Conservation (phyloP, 2,797 vertebrate species). For the Avahi laniger region DNA sequence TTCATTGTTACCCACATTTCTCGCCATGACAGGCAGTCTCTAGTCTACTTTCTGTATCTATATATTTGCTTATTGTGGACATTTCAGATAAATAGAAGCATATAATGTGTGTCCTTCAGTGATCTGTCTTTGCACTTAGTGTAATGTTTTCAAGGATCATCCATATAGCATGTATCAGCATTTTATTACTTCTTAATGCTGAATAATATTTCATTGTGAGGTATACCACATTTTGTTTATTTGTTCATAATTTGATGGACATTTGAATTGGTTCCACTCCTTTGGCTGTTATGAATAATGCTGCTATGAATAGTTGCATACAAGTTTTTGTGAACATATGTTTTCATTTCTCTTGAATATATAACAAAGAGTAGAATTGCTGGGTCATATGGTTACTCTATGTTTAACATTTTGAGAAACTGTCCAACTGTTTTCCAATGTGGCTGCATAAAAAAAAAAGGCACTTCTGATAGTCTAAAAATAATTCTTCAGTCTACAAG, state of each 20-base stretch:
- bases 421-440: neutral
- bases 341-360: neutral
- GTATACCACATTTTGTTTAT: neutral
- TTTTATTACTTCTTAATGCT: neutral
- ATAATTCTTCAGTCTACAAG: neutral
- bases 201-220: neutral
- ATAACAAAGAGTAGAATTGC: neutral
- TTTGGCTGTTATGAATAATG: neutral
- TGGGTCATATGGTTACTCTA: neutral
- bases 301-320: neutral
- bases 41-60: neutral
- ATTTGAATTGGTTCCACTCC: neutral
- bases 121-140: neutral
- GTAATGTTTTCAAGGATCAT: neutral
- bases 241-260: neutral
- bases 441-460: neutral
- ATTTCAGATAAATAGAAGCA: neutral
- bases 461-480: constrained; percentile 14
- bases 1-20: accelerated
- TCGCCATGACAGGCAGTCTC: neutral
- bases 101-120: neutral
- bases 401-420: neutral
- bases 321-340: neutral
- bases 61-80: neutral
- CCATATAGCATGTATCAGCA: accelerated